phyloP scores from a whole-genome alignment of 2,113 vertebrate genomes.

The Macroglossus sobrinus region DNA sequence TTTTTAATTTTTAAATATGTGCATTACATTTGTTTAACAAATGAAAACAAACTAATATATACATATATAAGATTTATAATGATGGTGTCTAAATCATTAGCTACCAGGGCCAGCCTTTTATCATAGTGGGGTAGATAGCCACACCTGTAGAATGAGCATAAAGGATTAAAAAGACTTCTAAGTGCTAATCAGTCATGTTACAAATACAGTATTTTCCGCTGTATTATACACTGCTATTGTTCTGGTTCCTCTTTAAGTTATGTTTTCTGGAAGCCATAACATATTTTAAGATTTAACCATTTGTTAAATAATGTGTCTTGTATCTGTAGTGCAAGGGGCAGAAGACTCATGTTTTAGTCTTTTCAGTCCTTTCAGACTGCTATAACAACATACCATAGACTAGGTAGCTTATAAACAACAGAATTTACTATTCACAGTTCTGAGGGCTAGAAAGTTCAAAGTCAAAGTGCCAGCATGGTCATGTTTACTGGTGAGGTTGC shows the following conservation, averaged over 20 bases:
- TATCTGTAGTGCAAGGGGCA: background rate
- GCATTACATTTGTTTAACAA: background rate
- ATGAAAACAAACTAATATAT: background rate
- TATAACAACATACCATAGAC: background rate
- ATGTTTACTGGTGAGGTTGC: background rate
- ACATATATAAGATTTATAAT: background rate
- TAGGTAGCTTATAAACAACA: background rate
- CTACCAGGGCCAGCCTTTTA: background rate
- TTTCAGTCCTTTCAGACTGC: background rate
- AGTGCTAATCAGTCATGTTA: background rate
- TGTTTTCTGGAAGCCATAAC: background rate
- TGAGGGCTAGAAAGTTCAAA: background rate
- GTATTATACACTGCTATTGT: background rate
- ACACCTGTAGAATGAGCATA: background rate
- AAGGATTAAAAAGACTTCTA: background rate
- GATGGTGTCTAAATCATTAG: background rate
- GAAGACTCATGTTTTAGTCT: background rate
- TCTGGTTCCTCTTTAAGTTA: background rate
- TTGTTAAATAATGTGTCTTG: background rate
- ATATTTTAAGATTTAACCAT: background rate
- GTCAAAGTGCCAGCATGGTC: background rate
- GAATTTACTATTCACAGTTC: background rate
- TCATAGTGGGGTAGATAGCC: accelerated
- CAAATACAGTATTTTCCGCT: background rate
- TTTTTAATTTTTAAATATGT: background rate